phyloP scores from a whole-genome alignment of 1,140 invertebrate genomes.

The Diorhabda sublineata region DNA sequence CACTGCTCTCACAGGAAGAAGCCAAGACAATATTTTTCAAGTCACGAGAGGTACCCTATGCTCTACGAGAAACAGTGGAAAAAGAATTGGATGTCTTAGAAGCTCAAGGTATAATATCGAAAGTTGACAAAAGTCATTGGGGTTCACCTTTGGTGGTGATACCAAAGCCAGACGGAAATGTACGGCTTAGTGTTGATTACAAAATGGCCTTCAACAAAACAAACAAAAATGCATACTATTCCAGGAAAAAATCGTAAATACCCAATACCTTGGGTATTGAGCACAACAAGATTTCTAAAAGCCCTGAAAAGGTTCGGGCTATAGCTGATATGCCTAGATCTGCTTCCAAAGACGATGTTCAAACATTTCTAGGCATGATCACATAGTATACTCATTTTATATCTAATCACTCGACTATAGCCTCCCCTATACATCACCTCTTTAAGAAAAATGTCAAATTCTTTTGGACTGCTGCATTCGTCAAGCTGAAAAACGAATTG shows the following conservation, averaged over 20 bases:
- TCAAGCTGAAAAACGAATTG: constrained; percentile 5
- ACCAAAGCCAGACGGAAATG: constrained; percentile 43
- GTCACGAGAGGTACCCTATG: too few relatives aligned
- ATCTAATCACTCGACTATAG: constrained; percentile 29
- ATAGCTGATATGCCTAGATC: constrained; percentile 34
- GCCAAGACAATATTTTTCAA: too few relatives aligned
- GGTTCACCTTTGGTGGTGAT: constrained; percentile 47
- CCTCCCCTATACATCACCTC: constrained; percentile 19
- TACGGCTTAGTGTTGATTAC: constrained; percentile 47
- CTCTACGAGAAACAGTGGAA: too few relatives aligned
- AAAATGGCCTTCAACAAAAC: constrained; percentile 34
- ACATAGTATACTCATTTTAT: constrained; percentile 43
- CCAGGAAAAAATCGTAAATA: too few relatives aligned
- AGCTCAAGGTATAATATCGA: too few relatives aligned
- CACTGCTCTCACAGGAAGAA: too few relatives aligned
- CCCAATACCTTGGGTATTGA: too few relatives aligned
- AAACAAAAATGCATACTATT: constrained; percentile 16
- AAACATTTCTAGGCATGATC: constrained; percentile 40
- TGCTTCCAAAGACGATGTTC: constrained; percentile 19
- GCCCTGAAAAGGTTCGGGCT: constrained; percentile 30
- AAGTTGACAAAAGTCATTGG: constrained; percentile 37
- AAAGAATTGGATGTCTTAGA: too few relatives aligned
- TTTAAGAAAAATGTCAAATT: not conserved
- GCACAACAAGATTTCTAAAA: constrained; percentile 4
- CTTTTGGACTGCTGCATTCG: too few relatives aligned